A percentile compares a stretch with the other conserved stretches of the same genome.
Conservation (phyloP, 2,113 vertebrate genomes). For the Calyptommatus sinebrachiatus region DNA sequence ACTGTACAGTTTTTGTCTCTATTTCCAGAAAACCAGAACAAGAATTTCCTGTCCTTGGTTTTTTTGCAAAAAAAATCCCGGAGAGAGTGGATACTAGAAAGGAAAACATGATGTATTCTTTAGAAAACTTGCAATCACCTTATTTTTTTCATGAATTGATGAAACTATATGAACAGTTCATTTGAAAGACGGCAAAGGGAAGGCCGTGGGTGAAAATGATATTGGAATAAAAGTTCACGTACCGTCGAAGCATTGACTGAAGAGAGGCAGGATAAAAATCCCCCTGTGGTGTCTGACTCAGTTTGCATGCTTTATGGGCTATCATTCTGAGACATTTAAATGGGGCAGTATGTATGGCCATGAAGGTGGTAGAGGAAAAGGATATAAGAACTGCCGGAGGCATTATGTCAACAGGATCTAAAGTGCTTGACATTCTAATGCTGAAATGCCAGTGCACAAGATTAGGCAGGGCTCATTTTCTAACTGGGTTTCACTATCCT, state of each 20-base stretch:
- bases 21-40: background rate
- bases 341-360: background rate
- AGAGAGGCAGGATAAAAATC: conserved; percentile 36
- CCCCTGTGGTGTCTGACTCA: conserved; percentile 36
- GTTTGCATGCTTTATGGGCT: rapidly evolving
- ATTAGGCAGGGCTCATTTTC: conserved; percentile 36
- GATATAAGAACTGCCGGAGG: conserved; percentile 40
- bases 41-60: background rate
- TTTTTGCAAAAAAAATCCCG: background rate
- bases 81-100: conserved; percentile 31
- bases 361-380: background rate
- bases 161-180: conserved; percentile 15
- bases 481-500: conserved; percentile 20
- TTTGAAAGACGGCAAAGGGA: conserved; percentile 20
- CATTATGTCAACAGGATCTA: conserved; percentile 40
- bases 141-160: conserved; percentile 8
- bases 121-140: background rate
- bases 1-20: background rate
- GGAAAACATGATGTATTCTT: conserved; percentile 37
- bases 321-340: conserved; percentile 42
- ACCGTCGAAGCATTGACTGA: background rate
- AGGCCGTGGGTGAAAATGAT: too few relatives aligned
- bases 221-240: conserved; percentile 36
- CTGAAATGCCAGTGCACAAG: conserved; percentile 56
- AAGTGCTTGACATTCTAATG: conserved; percentile 52